phyloP scores from a whole-genome alignment of 2,888 invertebrate species.

The Spicauda simplicius region DNA sequence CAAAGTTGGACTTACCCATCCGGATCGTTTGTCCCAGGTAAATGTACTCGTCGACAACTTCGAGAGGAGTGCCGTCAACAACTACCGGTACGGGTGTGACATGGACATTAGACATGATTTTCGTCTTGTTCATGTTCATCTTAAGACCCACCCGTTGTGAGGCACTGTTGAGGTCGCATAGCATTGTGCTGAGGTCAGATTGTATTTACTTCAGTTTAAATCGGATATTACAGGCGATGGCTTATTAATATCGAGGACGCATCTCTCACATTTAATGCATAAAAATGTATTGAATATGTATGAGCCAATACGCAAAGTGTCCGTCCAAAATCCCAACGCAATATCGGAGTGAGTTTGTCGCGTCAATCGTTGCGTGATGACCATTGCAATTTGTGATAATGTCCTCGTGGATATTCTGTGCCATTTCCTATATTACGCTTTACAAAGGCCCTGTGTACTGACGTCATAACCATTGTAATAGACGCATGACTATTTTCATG shows the following conservation, averaged over 20 bases:
- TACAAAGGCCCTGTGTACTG: neutral
- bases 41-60: no score
- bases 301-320: neutral
- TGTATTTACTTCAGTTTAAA: no score
- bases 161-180: no score
- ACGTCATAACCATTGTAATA: neutral
- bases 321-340: neutral
- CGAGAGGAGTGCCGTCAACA: no score
- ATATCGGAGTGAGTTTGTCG: neutral
- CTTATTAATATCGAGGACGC: neutral
- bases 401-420: constrained; percentile 1
- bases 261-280: neutral
- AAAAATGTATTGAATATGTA: neutral
- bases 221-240: neutral
- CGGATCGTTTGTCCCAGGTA: no score
- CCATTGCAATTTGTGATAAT: constrained; percentile 4
- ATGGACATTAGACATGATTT: no score
- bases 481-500: neutral
- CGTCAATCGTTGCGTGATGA: neutral
- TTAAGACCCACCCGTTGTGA: no score
- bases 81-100: no score
- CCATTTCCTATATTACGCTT: neutral
- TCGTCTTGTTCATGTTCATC: no score
- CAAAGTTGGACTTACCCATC: no score
- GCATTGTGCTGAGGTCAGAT: no score